Evolutionary conservation across 1,140 invertebrate species (phyloP).

Genomic region (Medauroidea extradentata): DNA sequence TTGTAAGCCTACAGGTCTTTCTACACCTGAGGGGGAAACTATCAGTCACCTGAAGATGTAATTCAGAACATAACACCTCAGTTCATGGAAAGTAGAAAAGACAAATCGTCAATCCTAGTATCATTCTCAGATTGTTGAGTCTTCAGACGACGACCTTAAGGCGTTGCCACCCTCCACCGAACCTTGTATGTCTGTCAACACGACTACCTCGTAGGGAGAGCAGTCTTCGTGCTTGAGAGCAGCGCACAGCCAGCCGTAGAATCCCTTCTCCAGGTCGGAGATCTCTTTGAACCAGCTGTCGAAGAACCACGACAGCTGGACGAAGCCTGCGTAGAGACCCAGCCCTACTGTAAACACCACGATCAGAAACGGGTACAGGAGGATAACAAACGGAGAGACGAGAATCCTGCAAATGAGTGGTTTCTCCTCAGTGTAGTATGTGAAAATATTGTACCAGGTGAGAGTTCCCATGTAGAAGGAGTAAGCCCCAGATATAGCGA

Average conservation of each 20-base stretch:
- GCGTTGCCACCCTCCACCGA: background rate
- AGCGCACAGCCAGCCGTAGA: constrained; percentile 72
- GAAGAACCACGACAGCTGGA: constrained; percentile 64
- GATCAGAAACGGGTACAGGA: constrained; percentile 67
- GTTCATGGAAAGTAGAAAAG: too few relatives aligned
- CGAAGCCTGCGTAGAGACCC: constrained; percentile 61
- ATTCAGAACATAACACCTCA: too few relatives aligned
- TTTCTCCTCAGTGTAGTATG: constrained; percentile 64
- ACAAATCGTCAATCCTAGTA: too few relatives aligned
- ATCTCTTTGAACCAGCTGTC: constrained; percentile 65
- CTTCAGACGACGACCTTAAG: constrained; percentile 11
- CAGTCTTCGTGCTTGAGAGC: constrained; percentile 63
- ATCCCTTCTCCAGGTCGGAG: constrained; percentile 71
- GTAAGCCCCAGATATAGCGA: constrained; percentile 56
- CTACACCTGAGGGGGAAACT: too few relatives aligned
- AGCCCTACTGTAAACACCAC: constrained; percentile 58
- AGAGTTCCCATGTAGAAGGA: constrained; percentile 71
- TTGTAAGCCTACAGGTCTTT: too few relatives aligned
- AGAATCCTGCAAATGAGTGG: constrained; percentile 55
- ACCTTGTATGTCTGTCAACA: constrained; percentile 19
- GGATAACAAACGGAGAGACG: constrained; percentile 62
- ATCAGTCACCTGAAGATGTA: too few relatives aligned
- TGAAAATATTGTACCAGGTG: constrained; percentile 73
- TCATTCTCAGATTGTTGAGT: constrained; percentile 7
- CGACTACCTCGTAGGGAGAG: constrained; percentile 59